Evolutionary conservation across 2,888 invertebrate genomes (phyloP).

Genomic region (Drosophila atripex): DNA sequence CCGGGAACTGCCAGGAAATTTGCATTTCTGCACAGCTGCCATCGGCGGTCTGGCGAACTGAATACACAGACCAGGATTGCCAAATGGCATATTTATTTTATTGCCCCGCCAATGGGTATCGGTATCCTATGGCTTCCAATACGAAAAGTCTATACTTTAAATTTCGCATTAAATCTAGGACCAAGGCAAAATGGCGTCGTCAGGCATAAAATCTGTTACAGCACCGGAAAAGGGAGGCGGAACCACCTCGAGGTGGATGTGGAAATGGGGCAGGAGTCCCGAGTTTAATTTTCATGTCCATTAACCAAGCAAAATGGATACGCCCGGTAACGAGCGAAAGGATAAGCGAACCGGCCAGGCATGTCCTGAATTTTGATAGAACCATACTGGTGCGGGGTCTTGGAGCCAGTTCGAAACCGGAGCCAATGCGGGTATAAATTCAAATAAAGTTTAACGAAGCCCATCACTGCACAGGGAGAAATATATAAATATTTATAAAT

Average conservation of each 20-base stretch:
- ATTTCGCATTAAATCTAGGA: conserved; percentile 37
- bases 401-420: conserved; percentile 63
- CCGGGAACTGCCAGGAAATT: conserved; percentile 48
- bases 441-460: conserved; percentile 79
- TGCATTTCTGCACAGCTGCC: conserved; percentile 72
- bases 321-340: conserved; percentile 60
- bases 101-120: conserved; percentile 13
- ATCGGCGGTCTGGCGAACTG: conserved; percentile 35
- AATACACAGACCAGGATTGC: conserved; percentile 39
- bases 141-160: conserved; percentile 3
- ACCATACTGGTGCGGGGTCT: conserved; percentile 16
- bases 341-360: conserved; percentile 59
- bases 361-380: conserved; percentile 60
- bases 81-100: conserved; percentile 58
- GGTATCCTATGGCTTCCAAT: conserved; percentile 1
- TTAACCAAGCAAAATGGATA: conserved; percentile 78
- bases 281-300: conserved; percentile 81
- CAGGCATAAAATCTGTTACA: conserved; percentile 21
- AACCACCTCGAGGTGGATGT: conserved; percentile 4
- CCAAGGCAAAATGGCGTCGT: conserved; percentile 57
- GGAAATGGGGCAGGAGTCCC: conserved; percentile 2
- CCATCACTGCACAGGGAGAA: conserved; percentile 54
- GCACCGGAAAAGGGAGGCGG: conserved; percentile 7
- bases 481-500: not conserved
- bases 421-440: conserved; percentile 67